A percentile compares a stretch with the other conserved stretches of the same genome.
Evolutionary conservation across 2,113 vertebrate species (phyloP).

Genomic region (Genyomyrus donnyi): DNA sequence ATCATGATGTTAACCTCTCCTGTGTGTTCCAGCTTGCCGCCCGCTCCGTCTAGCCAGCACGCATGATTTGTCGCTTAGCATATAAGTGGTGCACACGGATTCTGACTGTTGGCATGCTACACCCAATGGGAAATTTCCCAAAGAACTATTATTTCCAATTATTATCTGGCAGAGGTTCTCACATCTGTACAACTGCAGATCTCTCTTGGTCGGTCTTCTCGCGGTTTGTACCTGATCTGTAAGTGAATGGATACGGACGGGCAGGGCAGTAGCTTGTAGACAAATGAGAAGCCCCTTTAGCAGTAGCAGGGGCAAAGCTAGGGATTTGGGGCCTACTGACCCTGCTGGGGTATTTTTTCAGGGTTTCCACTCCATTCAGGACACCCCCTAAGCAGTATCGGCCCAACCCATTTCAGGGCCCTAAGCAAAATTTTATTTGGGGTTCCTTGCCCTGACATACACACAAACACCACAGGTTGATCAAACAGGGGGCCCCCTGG

Average conservation of each 20-base stretch:
- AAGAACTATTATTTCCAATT: not conserved
- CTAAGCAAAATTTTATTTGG: not conserved
- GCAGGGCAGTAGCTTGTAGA: not conserved
- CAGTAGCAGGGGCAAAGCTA: not conserved
- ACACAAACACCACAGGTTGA: not conserved
- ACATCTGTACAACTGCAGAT: not conserved
- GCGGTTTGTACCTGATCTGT: not conserved
- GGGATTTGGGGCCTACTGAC: not conserved
- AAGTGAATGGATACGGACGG: not conserved
- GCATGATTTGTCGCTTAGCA: not conserved
- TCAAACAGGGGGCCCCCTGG: not conserved
- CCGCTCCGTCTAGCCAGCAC: not conserved
- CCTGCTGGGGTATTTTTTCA: not conserved
- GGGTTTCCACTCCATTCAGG: not conserved
- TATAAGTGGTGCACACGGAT: not conserved
- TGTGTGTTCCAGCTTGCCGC: not conserved
- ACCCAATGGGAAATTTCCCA: not conserved
- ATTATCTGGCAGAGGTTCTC: not conserved
- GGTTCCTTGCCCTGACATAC: not conserved
- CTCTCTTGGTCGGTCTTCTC: not conserved
- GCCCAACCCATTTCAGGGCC: not conserved
- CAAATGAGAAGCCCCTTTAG: not conserved
- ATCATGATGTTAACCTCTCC: not conserved
- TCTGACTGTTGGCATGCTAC: not conserved
- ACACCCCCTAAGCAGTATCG: too few relatives aligned